Evolutionary conservation across 2,797 vertebrate species (phyloP), one percentile per base, ranked within the genome.

Genomic region (Melanotaenia pygmaea): DNA sequence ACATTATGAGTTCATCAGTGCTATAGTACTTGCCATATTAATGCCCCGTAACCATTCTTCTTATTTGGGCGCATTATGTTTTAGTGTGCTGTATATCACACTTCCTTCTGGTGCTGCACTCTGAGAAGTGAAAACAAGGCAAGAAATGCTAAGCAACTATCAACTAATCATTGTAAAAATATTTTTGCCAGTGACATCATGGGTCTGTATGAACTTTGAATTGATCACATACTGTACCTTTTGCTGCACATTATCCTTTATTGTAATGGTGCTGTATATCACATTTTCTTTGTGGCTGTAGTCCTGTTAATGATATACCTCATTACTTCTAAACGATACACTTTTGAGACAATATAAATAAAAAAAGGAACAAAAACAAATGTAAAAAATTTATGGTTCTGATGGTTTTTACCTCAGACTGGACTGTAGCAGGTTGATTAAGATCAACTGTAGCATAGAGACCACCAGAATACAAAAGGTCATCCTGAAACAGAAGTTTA

Each of bases 31-130:
- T 43, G 40, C 40, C 40, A 43, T 16, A 14, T 8, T 35, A 1
- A 20, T 7, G 24, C 14, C 1, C 2, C 22, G 16, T 32, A 5
- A 32, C 9, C 35, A 5, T 37, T 37, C 9, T 2, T 12, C 26
- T 50, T 16, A 14, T 32, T 50, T 11, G 4, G 11, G 10, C 16
- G 28, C 9, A n/a, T 34, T 22, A 4, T 34, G 11, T 53, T 68
- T 43, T 5, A 61, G 1, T 2, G 22, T 76, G 59, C 57, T 80
- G 72, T 76, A 76, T 64, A 71, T 78, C 47, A 78, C 66, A 12
- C 22, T 62, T 53, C 1, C 35, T 4, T 75, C 65, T 51, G 24
- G 28, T 37, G 67, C 60, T 74, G 68, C 58, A 64, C 34, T 43
- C 81, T 86, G 2, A 43, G 1, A 18, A 63, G 22, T 50, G 14